Evolutionary conservation across 2,113 vertebrate species (phyloP), one percentile per base, ranked within the genome.

Genomic region (Pangasianodon hypophthalmus): DNA sequence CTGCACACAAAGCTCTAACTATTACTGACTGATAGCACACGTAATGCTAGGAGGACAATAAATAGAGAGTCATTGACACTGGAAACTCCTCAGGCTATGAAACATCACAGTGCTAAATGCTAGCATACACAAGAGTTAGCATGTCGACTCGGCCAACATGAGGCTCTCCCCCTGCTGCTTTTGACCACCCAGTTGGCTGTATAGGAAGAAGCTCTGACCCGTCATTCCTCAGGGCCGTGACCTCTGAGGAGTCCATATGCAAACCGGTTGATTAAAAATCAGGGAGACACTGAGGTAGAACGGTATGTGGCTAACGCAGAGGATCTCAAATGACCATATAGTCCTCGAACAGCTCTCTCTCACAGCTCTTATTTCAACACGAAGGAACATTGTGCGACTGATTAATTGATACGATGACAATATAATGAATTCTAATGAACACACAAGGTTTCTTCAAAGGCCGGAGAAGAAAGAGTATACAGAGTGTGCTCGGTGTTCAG

Each of bases 241-340:
- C 91, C 90, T 85, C 67, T 87, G 32, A 54, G 87, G 69, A 92
- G 90, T 90, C 92, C 88, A 85, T 89, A 91, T 89, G 89, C 89
- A 92, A 91, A 89, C 90, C 86, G 37, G 89, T 92, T 90, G 84
- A 92, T 93, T 93, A 92, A 92, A 93, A 92, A 94, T 88, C 92
- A 92, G 92, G 16, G 80, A 88, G 87, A 90, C 90, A 73, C 87
- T 90, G 86, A 91, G 69, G 90, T 90, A 90, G 79, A 91, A 88
- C 88, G 83, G 90, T 88, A 91, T 92, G 91, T 82, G 26, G 77
- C 77, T 88, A 90, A 71, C 48, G 73, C 62, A 86, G 71, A 62
- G 67, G 88, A 80, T 89, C 88, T 92, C 85, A 54, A 90, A 92
- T 24, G 90, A 88, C 88, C 88, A 52, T 46, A 26, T 46, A 64